Evolutionary conservation across 2,888 invertebrate genomes (phyloP).

Genomic region (Chrysolina americana): DNA sequence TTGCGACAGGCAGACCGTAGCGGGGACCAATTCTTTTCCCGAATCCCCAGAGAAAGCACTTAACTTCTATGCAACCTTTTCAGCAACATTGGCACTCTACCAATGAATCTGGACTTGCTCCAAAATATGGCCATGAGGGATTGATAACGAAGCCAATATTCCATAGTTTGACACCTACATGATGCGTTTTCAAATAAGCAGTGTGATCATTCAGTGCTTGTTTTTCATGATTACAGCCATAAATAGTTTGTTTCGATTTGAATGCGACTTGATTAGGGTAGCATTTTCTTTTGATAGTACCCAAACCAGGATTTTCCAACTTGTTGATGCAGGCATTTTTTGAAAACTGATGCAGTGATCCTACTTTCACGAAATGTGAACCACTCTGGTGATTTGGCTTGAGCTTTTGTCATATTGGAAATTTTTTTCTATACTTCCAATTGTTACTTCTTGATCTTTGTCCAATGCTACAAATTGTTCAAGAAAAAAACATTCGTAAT

Average conservation of each 20-base stretch:
- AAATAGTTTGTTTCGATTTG: conserved; percentile 23
- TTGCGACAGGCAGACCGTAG: too few species aligned
- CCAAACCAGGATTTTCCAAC: conserved; percentile 23
- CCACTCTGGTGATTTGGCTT: conserved; percentile 1
- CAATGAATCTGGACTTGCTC: conserved; percentile 28
- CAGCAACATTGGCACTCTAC: too few species aligned
- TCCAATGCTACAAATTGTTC: too few species aligned
- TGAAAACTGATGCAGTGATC: conserved; percentile 20
- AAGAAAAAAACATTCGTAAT: neutral
- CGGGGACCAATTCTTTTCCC: too few species aligned
- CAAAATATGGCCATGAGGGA: too few species aligned
- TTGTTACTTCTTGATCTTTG: too few species aligned
- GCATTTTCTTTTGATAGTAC: conserved; percentile 26
- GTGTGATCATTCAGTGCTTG: conserved; percentile 4
- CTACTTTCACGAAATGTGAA: conserved; percentile 9
- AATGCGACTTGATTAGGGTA: conserved; percentile 18
- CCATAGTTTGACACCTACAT: conserved; percentile 1
- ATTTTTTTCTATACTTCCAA: too few species aligned
- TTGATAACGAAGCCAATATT: conserved; percentile 9
- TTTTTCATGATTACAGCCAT: conserved; percentile 32
- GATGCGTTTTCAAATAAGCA: neutral
- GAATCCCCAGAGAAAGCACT: neutral
- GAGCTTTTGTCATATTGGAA: neutral
- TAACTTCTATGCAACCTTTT: too few species aligned
- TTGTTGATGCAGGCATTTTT: neutral